Evolutionary conservation across 2,113 vertebrate species (phyloP).

Genomic region (Nannobrachium achirus): DNA sequence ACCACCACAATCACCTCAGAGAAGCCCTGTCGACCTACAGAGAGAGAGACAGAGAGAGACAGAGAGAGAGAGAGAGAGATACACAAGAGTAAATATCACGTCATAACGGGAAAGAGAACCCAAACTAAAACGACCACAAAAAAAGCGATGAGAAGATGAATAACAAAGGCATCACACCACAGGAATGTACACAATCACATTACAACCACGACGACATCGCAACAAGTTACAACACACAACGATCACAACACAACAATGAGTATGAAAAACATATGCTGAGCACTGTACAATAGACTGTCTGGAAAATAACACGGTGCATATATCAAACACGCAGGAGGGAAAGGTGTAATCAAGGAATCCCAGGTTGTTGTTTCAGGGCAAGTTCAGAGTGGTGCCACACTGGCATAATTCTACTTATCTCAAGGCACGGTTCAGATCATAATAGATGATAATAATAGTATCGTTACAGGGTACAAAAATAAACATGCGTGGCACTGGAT

Average conservation of each 20-base stretch:
- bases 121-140: background rate
- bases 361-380: background rate
- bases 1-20: conserved; percentile 98
- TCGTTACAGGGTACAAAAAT: conserved; percentile 27
- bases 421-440: conserved; percentile 39
- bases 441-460: conserved; percentile 17
- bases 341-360: conserved; percentile 26
- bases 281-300: background rate
- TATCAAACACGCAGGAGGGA: conserved; percentile 1
- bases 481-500: conserved; percentile 16
- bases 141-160: background rate
- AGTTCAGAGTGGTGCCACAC: background rate
- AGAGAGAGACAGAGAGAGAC: background rate
- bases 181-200: background rate
- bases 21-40: conserved; percentile 93
- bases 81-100: background rate
- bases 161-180: background rate
- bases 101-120: background rate
- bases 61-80: background rate
- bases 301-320: background rate
- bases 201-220: background rate
- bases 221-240: conserved; percentile 13
- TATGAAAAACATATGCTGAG: conserved; percentile 5
- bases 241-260: background rate
- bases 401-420: conserved; percentile 33